phyloP scores from a whole-genome alignment of 2,113 vertebrate genomes.

The Alaudala cheleensis region DNA sequence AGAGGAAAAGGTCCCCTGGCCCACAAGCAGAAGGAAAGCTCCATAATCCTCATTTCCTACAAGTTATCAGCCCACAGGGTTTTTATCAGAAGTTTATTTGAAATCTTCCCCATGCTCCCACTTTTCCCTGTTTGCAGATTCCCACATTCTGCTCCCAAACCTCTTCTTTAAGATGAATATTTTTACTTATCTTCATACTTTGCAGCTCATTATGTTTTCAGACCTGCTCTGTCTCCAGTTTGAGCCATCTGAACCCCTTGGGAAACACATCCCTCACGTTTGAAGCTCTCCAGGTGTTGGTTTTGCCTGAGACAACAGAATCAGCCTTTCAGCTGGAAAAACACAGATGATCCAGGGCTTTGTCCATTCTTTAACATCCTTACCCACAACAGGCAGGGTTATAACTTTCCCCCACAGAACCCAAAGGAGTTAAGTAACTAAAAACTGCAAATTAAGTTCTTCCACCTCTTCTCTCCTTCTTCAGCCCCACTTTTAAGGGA shows the following conservation, averaged over 20 bases:
- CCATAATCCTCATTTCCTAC: neutral
- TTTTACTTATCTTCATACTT: neutral
- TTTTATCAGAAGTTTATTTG: neutral
- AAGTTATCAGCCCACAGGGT: neutral
- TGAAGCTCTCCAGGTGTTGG: neutral
- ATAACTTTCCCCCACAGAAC: neutral
- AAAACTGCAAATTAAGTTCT: neutral
- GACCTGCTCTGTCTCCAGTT: neutral
- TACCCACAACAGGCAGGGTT: accelerated
- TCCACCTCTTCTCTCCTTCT: neutral
- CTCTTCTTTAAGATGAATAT: neutral
- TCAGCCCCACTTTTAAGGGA: neutral
- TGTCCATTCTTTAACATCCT: neutral
- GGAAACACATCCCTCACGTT: neutral
- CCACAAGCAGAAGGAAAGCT: neutral
- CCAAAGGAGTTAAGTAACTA: neutral
- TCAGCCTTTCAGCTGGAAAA: neutral
- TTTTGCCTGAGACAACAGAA: neutral
- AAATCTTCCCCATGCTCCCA: neutral
- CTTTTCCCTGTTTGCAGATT: neutral
- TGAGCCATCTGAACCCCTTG: neutral
- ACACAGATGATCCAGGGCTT: neutral
- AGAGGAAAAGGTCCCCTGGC: neutral
- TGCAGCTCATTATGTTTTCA: neutral
- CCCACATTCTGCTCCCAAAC: neutral